These are phyloP conservation scores for Myripristis jacobus DNA, from an alignment of 2,797 vertebrate genomes.

Conservation along the genomic window DNA sequence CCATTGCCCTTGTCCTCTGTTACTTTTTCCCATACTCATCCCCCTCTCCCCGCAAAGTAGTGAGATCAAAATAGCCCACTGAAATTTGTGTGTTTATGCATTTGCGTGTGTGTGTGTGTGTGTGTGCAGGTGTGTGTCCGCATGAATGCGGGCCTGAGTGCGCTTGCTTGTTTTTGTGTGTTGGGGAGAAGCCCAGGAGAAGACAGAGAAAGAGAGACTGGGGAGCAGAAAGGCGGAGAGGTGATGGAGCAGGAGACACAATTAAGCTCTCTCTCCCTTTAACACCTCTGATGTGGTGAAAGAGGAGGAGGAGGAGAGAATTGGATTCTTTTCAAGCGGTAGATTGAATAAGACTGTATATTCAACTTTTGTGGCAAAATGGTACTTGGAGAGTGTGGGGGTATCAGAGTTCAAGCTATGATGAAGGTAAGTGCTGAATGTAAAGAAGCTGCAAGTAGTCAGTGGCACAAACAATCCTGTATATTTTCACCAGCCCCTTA, in stretches of 20 bases:
- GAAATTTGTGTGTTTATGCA: no score
- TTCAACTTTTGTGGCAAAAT: background rate
- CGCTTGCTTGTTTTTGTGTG: background rate
- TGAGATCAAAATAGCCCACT: slow-evolving; percentile 30
- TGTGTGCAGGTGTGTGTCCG: background rate
- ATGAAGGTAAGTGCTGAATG: no score
- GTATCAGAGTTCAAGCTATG: no score
- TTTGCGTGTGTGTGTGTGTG: background rate
- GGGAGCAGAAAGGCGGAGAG: background rate
- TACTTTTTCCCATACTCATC: slow-evolving; percentile 16
- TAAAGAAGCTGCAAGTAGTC: no score
- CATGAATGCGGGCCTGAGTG: background rate
- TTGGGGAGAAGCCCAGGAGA: no score
- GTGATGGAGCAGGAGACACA: background rate
- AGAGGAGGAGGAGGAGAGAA: background rate
- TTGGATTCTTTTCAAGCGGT: background rate
- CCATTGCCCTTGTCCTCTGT: slow-evolving; percentile 58
- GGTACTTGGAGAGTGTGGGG: background rate
- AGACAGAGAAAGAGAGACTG: background rate
- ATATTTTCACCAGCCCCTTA: background rate
- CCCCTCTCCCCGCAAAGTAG: slow-evolving; percentile 16
- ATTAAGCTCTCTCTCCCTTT: background rate
- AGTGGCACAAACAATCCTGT: background rate
- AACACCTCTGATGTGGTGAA: slow-evolving; percentile 3
- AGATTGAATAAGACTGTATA: background rate